Evolutionary conservation across 2,797 vertebrate species (phyloP).

Genomic region (Lindbergichthys nudifrons): DNA sequence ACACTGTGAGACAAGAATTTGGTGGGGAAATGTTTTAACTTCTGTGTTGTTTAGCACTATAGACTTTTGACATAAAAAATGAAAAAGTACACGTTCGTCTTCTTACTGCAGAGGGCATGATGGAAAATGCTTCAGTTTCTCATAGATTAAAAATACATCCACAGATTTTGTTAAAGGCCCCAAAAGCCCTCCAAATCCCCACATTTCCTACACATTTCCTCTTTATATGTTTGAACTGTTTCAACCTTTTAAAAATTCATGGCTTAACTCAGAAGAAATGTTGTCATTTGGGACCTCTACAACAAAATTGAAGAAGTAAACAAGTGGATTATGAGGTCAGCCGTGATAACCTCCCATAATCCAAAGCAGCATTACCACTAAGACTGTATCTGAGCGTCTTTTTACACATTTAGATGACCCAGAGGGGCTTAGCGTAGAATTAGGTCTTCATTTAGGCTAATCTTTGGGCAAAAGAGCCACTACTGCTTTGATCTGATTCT

Average conservation of each 20-base stretch:
- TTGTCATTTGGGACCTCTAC: background rate
- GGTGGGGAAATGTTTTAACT: background rate
- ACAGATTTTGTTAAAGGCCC: background rate
- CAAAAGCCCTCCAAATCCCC: background rate
- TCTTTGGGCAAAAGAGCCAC: constrained; percentile 51
- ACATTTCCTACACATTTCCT: constrained; percentile 1
- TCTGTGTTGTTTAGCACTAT: background rate
- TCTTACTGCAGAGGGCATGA: background rate
- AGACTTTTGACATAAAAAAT: background rate
- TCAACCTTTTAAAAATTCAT: constrained; percentile 5
- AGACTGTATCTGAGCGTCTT: constrained; percentile 20
- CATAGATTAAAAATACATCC: background rate
- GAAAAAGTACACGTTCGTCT: no score
- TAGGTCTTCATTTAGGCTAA: constrained; percentile 51
- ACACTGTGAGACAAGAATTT: background rate
- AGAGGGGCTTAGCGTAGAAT: constrained; percentile 35
- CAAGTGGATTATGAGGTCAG: constrained; percentile 52
- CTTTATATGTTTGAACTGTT: constrained; percentile 8
- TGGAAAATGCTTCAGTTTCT: constrained; percentile 10
- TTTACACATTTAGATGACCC: constrained; percentile 40
- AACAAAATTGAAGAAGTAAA: constrained; percentile 22
- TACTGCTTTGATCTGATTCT: constrained; percentile 59
- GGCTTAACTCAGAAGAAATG: background rate
- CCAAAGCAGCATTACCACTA: constrained; percentile 24
- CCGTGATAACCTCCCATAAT: constrained; percentile 45